Evolutionary conservation across 2,888 invertebrate genomes (phyloP), one percentile per base, ranked within the genome.

Genomic region (Rotaria sp.): DNA sequence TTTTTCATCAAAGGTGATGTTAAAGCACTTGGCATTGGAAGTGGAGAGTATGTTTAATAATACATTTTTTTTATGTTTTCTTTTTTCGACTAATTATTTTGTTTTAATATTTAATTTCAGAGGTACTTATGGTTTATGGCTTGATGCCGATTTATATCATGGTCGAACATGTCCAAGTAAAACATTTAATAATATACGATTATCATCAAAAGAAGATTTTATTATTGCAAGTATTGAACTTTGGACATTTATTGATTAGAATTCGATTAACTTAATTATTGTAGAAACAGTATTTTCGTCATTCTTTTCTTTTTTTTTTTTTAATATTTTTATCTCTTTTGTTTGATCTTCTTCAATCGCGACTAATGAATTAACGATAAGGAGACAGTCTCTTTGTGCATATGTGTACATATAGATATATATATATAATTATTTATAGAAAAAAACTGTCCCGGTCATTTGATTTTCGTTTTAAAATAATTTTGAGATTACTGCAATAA

Each of bases 1-100:
- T 99, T 96, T 92, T 99, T 98, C 91, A 96, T 98, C 90, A 96
- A 97, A 91, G 97, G 97, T 90, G 96, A 96, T 92, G 94, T 94
- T 91, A 96, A 96, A 91, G 96, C 96, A 91, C 93, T 98, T 88
- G 95, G 96, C 87, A 95, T 98, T 89, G 97, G 97, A 88, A 96
- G 96, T 88, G 96, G 97, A 92, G 96, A 97, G 96, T 96, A 92
- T 94, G 96, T 94, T 89, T 57, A 59, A 38, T 30, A 2, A 21
- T 30, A 67, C 4, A 74, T 38, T 30, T 45, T 80, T 45, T 5
- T 85, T 30, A 15, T 41, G 24, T 85, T n/a, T 85, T 86, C 84
- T 86, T 84, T 87, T n/a, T 8, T 87, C 11, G n/a, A 11, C 48
- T 18, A 85, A 86, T 26, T 67, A 48, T 52, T 52, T 24, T 52